Evolutionary conservation across 2,888 invertebrate species (phyloP).

Genomic region (Liposcelis brunnea): DNA sequence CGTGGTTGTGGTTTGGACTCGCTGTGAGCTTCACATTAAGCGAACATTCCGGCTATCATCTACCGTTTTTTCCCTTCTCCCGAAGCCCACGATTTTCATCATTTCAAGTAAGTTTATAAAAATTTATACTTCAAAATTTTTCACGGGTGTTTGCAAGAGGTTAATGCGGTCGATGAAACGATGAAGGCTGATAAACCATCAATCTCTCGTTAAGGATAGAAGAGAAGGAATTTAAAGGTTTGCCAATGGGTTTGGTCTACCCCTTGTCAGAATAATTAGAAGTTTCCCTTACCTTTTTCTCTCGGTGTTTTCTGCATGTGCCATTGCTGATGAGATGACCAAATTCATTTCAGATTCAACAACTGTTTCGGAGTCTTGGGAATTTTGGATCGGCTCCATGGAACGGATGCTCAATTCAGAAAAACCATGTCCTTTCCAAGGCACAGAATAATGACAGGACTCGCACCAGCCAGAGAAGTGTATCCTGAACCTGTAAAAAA

Average conservation of each 20-base stretch:
- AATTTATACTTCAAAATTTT: background rate
- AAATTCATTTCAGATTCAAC: slow-evolving; percentile 58
- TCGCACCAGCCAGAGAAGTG: slow-evolving; percentile 46
- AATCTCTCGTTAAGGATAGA: too few relatives aligned
- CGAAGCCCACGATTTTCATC: slow-evolving; percentile 77
- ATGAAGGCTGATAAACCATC: too few relatives aligned
- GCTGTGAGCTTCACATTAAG: slow-evolving; percentile 61
- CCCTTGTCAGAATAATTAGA: too few relatives aligned
- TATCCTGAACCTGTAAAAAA: slow-evolving; percentile 33
- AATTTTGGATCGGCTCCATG: slow-evolving; percentile 63
- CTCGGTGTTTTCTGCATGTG: too few relatives aligned
- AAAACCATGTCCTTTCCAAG: slow-evolving; percentile 50
- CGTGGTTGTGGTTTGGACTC: slow-evolving; percentile 61
- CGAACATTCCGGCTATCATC: slow-evolving; percentile 70
- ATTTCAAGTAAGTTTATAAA: slow-evolving; percentile 46
- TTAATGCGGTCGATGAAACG: too few relatives aligned
- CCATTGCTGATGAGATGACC: too few relatives aligned
- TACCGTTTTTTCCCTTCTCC: slow-evolving; percentile 73
- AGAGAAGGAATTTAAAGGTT: too few relatives aligned
- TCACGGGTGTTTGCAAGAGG: background rate
- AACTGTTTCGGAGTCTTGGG: slow-evolving; percentile 72
- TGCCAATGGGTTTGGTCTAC: too few relatives aligned
- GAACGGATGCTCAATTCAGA: slow-evolving; percentile 61
- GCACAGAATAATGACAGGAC: slow-evolving; percentile 52
- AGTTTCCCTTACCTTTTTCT: too few relatives aligned